Evolutionary conservation across 2,113 vertebrate species (phyloP), one percentile per base, ranked within the genome.

Genomic region (Gavia stellata): DNA sequence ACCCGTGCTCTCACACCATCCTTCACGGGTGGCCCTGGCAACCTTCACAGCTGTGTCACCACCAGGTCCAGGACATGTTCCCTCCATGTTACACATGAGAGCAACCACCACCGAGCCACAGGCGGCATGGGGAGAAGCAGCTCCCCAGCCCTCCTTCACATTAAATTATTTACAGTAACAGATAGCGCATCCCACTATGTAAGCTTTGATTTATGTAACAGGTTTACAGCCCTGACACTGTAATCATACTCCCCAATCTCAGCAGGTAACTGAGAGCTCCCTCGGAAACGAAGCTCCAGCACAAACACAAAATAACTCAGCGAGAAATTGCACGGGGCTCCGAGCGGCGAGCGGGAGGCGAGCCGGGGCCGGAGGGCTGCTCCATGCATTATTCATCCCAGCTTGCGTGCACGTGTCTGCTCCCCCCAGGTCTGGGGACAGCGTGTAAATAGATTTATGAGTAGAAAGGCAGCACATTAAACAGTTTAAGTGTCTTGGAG

Each of bases 231-330:
- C 95, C 94, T 93, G 89, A 94, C 96, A 88, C 10, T 2, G 10
- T 56, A 92, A 81, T 91, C 85, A 56, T 20, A 78, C 90, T 85
- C 75, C 44, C 77, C 95, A 26, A 72, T 94, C 78, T 86, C 92
- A 73, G 91, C 88, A 71, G 88, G 90, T 82, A 83, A 78, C 90
- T 6, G 28, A 73, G 88, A 93, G 81, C 63, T 94, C 93, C 77
- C 81, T 83, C 26, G 6, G 53, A 65, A 95, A 83, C 38, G 36
- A 61, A 86, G 89, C 88, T 86, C 90, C 50, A 4, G 73, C 94
- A 80, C 87, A 90, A 96, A 94, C 96, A 92, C 78, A 75, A 84
- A 97, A 95, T 94, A 96, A 97, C 90, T 97, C 96, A 91, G 86
- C 29, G 2, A 56, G 83, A 31, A 77, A 89, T 63, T 25, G 75